Base-by-base conservation (phyloP, 2,888 invertebrate genomes). In the Thymelicus lineola region DNA sequence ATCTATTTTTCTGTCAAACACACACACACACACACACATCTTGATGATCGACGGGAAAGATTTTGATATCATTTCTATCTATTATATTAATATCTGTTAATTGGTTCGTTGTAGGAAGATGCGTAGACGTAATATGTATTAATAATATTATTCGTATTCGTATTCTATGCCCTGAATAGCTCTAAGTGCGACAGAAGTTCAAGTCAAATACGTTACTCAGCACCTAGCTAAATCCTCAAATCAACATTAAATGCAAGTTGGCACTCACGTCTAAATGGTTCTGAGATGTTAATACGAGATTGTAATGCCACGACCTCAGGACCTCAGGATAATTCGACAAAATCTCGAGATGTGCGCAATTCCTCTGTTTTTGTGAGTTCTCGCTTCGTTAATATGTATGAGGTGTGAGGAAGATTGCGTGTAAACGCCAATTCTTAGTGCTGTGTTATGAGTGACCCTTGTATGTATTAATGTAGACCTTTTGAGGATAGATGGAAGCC, bases 341-440 rank as follows among this genome's bases (percentile, higher is more conserved):
- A 80, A 84, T 83, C 80, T 79, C 74, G 67, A 74, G 76, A 78
- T 77, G 79, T 79, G 75, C 74, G 75, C 77, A 72, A 77, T 80
- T 82, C 77, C 77, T 80, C 76, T 77, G 75, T 80, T 82, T 75
- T 77, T 77, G 64, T 71, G 71, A 73, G 75, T 77, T 75, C 72
- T 72, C 71, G 73, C 73, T 76, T 79, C 74, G 83, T 86, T 79
- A 82, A 91, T 89, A 91, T 92, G 87, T 86, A 91, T 91, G 86
- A 86, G 81, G 75, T 71, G 76, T 70, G 76, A 80, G 76, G 76
- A 81, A 80, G 82, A 85, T 81, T 80, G 80, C 79, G 79, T 81
- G 80, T 81, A 83, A 81, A 82, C 79, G 78, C 75, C 77, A 72
- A 80, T 76, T 79, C 80, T 79, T 78, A 75, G 75, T 80, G 83